Base-by-base conservation (phyloP, 2,888 invertebrate genomes). In the Ligdia adustata region DNA sequence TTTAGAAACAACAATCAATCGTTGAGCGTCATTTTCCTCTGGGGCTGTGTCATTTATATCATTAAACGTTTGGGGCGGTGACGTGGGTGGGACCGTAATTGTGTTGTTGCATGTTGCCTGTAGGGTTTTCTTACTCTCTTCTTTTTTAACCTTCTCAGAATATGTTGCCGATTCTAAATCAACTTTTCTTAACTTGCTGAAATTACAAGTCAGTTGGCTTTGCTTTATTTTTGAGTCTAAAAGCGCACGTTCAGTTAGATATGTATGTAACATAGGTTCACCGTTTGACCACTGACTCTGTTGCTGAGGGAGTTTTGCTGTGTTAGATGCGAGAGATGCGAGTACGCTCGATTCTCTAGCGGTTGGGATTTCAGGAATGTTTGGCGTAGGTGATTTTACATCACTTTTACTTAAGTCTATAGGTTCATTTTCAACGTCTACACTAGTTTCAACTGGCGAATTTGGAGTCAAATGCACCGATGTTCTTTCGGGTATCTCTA, bases 201-300 rank as follows among this genome's bases (percentile, higher is more conserved):
- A 67, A 53, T 64, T 83, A 46, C 78, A 72, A 28, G 84, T 80
- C 41, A 90, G 75, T 70, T 93, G 93, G 56, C 92, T 93, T 71
- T 94, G 94, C 74, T 95, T 95, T 48, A 94, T 93, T 76, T 93
- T 93, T 24, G 93, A 91, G 69, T 94, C 93, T 69, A 93, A 91
- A 34, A 95, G 82, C 9, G 95, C 94, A 66, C 94, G 90, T 69
- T 95, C 95, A 1, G 94, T 94, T 35, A 95, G 89, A 75, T 95
- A 95, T 0, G 93, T 94, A 57, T 94, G 94, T 39, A 95, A 79
- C 91, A 94, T 92, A 3, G 92, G 92, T 55, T 93, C 93, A 22
- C 93, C 93, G 43, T 90, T 87, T 11, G 87, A 62, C 86, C 92
- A 92, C 48, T 92, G 91, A 49, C 82, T 80, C 15, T 89, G 91